phyloP scores from a whole-genome alignment of 92 coral and sea anemone genomes.

The Palythoa heliodiscus region DNA sequence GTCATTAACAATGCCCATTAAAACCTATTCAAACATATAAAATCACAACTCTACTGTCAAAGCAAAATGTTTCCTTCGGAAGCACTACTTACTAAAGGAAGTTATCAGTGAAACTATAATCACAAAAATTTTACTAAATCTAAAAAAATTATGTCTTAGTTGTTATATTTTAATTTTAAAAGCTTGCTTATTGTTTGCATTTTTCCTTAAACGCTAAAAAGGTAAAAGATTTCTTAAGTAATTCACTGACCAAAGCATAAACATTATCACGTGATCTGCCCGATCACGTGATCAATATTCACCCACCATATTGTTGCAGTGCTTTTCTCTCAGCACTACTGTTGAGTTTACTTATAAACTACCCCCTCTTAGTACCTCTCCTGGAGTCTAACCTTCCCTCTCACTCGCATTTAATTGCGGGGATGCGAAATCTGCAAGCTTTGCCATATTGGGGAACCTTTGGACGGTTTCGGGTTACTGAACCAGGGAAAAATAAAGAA shows the following conservation, averaged over 20 bases:
- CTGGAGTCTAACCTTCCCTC: neutral
- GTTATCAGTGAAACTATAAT: neutral
- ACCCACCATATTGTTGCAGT: conserved; percentile 42
- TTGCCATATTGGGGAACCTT: conserved; percentile 48
- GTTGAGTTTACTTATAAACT: conserved; percentile 19
- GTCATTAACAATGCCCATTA: neutral
- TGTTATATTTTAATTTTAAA: neutral
- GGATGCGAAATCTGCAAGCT: conserved; percentile 48
- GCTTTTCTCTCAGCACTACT: conserved; percentile 23
- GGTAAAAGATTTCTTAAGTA: conserved; percentile 11
- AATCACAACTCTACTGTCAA: conserved; percentile 16
- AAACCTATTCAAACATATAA: conserved; percentile 35
- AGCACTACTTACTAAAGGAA: conserved; percentile 18
- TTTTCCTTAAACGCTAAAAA: neutral
- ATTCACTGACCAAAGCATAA: neutral
- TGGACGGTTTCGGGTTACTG: conserved; percentile 47
- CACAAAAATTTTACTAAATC: neutral
- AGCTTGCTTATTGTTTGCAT: neutral
- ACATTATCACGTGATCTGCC: neutral
- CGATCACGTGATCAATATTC: conserved; percentile 3
- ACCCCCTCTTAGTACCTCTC: neutral
- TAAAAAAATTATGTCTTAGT: neutral
- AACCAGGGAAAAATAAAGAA: conserved; percentile 32
- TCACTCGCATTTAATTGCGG: conserved; percentile 43
- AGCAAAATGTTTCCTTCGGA: conserved; percentile 22